Conservation (phyloP, 2,888 invertebrate genomes). For the Loripinus fragilis region DNA sequence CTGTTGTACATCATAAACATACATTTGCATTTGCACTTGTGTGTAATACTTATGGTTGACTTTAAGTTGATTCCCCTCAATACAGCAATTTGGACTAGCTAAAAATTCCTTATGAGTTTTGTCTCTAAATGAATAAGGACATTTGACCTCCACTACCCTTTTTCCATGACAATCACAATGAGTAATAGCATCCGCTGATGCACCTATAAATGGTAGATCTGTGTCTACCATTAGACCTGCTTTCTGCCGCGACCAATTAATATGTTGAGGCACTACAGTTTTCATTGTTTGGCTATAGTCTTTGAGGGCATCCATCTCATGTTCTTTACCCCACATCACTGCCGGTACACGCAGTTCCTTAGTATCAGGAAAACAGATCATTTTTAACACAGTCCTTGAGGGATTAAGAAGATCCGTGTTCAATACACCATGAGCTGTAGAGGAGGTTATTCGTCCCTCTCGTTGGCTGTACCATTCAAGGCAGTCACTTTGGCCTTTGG, state of each 20-base stretch:
- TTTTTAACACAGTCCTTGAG: not conserved
- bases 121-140: constrained; percentile 12
- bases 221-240: constrained; percentile 8
- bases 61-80: constrained; percentile 10
- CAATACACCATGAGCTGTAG: constrained; percentile 22
- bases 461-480: constrained; percentile 35
- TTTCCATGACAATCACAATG: constrained; percentile 25
- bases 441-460: constrained; percentile 31
- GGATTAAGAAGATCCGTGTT: constrained; percentile 24
- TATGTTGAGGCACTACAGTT: not conserved
- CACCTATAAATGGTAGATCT: constrained; percentile 24
- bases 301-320: constrained; percentile 11
- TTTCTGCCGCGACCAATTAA: not conserved
- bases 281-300: not conserved
- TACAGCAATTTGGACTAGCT: not conserved
- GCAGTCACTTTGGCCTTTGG: constrained; percentile 16
- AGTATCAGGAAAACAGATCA: not conserved
- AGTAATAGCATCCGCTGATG: constrained; percentile 10
- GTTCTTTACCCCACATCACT: constrained; percentile 16
- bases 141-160: constrained; percentile 30
- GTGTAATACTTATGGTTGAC: constrained; percentile 33
- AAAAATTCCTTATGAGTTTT: constrained; percentile 7
- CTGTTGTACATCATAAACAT: constrained; percentile 11
- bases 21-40: constrained; percentile 40
- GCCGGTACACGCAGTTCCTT: not conserved